Conservation (phyloP, 1,140 invertebrate genomes). For the Zaprionus inermis region DNA sequence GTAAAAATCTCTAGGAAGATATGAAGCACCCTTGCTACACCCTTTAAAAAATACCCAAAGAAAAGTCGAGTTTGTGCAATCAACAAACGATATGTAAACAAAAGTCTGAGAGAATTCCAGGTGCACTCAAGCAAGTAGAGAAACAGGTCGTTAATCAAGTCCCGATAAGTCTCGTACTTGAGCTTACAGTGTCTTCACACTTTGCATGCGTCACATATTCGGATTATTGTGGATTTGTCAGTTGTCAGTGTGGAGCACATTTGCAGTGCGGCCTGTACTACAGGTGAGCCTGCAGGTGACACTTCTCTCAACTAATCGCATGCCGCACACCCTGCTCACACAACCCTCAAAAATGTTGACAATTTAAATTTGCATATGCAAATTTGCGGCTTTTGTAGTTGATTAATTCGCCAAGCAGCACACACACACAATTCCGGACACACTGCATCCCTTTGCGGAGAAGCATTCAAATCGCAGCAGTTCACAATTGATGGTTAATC, state of each 20-base stretch:
- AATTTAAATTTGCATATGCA: constrained; percentile 55
- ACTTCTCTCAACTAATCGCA: constrained; percentile 22
- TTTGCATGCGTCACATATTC: constrained; percentile 28
- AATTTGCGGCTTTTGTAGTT: constrained; percentile 34
- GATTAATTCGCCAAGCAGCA: constrained; percentile 50
- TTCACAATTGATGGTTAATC: constrained; percentile 65
- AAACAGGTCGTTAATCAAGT: constrained; percentile 59
- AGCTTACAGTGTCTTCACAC: constrained; percentile 10
- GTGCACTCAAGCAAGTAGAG: constrained; percentile 18
- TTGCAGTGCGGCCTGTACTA: not conserved
- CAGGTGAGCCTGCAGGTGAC: constrained; percentile 27
- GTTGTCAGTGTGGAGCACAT: constrained; percentile 19
- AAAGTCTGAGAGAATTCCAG: not conserved
- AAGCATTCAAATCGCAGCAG: constrained; percentile 1
- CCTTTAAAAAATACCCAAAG: not conserved
- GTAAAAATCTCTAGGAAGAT: too few species aligned
- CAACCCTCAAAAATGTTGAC: constrained; percentile 6
- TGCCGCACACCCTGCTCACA: not conserved
- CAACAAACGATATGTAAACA: not conserved
- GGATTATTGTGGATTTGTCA: constrained; percentile 35
- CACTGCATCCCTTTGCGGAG: constrained; percentile 10
- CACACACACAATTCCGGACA: not conserved
- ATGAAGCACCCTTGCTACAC: not conserved
- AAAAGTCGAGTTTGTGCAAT: not conserved
- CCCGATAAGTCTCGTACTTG: constrained; percentile 48